Evolutionary conservation across 2,113 vertebrate genomes (phyloP), one percentile per base, ranked within the genome.

Genomic region (Oreochromis tanganicae): DNA sequence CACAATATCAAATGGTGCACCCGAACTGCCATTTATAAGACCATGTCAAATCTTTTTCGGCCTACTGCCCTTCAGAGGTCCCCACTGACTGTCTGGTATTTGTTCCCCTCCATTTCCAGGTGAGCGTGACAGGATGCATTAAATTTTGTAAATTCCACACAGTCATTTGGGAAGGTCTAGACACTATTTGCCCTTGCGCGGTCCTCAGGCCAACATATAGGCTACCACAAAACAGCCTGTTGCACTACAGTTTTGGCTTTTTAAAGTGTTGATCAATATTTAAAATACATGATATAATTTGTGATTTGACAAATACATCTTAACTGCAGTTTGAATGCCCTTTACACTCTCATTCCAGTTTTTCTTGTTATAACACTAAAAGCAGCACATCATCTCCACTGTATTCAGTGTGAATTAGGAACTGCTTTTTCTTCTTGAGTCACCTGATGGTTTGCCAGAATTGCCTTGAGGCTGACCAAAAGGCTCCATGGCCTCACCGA

Each of bases 81-180:
- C 88, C 87, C 0, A 1, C 83, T 81, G 91, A 83, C 88, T 9
- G n/a, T 11, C 57, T 91, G 85, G 5, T 89, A 89, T 94, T 89
- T 92, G 83, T 83, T 24, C 59, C 27, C 14, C 9, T 36, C 59
- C 55, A 52, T 78, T 5, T 86, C 55, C 86, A 90, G 92, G 84
- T 94, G 86, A 90, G 85, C 55, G 68, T 91, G 93, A 83, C 82
- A 61, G 41, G 80, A 9, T 38, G 66, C 55, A 55, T 78, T 83
- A 81, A 87, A 87, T 82, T 50, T 78, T 61, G 81, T 79, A 93
- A 94, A 94, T 91, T 91, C 86, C 87, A 90, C 52, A 5, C 21
- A 46, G 82, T 48, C 90, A 54, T 59, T 14, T 29, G 89, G 81
- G 92, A 91, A 4, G 29, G 16, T 85, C 43, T 32, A 84, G 90